These are phyloP conservation scores for Fragum fragum DNA, from an alignment of 2,888 invertebrate species.

Conservation along the genomic window DNA sequence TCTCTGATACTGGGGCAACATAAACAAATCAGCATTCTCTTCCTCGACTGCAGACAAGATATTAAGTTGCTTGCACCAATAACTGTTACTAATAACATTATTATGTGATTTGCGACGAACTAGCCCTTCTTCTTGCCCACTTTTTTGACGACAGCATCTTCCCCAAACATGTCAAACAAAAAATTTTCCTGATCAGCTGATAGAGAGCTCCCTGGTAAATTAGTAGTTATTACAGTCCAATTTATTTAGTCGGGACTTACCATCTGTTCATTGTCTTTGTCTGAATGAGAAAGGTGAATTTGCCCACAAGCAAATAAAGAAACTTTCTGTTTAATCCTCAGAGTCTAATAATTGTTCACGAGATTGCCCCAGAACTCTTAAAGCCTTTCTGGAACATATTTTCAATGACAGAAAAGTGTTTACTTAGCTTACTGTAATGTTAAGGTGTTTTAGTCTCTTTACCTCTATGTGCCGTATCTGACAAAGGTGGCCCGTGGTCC, in stretches of 20 bases:
- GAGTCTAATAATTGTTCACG: background rate
- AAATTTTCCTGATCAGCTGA: too few relatives aligned
- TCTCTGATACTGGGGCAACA: constrained; percentile 29
- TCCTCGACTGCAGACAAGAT: constrained; percentile 42
- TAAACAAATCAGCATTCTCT: constrained; percentile 36
- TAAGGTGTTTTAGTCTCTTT: background rate
- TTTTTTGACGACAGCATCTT: constrained; percentile 29
- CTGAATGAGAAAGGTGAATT: background rate
- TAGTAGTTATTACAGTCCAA: background rate
- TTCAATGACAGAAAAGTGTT: constrained; percentile 22
- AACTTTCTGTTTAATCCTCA: constrained; percentile 19
- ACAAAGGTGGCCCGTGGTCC: background rate
- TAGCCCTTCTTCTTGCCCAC: background rate
- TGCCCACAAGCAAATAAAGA: constrained; percentile 29
- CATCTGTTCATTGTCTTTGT: background rate
- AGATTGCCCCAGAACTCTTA: background rate
- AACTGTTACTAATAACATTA: constrained; percentile 30
- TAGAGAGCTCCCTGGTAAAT: background rate
- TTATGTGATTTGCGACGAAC: constrained; percentile 16
- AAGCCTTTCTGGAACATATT: background rate
- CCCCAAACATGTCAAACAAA: constrained; percentile 43
- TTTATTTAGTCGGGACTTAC: background rate
- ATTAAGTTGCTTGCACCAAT: constrained; percentile 43
- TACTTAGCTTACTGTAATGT: constrained; percentile 7
- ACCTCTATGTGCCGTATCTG: background rate